Percentiles rank a stretch among this genome's conserved stretches.
Conservation (phyloP, 2,797 vertebrate species). For the Sternarchorhynchus goeldii region DNA sequence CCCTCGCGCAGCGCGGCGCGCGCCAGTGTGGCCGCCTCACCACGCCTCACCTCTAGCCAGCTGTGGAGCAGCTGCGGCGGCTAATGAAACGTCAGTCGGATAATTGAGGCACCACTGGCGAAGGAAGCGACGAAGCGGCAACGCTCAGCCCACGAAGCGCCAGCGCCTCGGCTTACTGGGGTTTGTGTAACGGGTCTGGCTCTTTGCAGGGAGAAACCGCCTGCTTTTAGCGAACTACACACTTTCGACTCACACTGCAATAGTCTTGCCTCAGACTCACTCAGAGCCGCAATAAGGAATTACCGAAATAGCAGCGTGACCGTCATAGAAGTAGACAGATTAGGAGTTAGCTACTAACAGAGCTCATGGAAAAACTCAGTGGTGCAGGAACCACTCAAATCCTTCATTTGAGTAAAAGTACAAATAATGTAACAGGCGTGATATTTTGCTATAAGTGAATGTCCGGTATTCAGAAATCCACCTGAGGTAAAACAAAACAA, state of each 20-base stretch:
- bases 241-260: slow-evolving; percentile 40
- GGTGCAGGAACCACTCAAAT: not conserved
- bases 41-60: slow-evolving; percentile 73
- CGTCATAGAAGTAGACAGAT: too few relatives aligned
- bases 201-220: slow-evolving; percentile 36
- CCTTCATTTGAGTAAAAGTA: too few relatives aligned
- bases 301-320: too few relatives aligned
- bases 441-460: too few relatives aligned
- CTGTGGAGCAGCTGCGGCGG: slow-evolving; percentile 78
- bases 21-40: slow-evolving; percentile 18
- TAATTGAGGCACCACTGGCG: slow-evolving; percentile 73
- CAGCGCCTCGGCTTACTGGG: slow-evolving; percentile 19
- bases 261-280: slow-evolving; percentile 1
- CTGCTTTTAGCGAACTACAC: slow-evolving; percentile 35
- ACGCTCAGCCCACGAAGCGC: slow-evolving; percentile 48
- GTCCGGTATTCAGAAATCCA: too few relatives aligned
- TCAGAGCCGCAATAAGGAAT: too few relatives aligned
- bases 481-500: too few relatives aligned
- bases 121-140: slow-evolving; percentile 70
- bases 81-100: slow-evolving; percentile 83
- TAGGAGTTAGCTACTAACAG: not conserved
- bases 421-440: too few relatives aligned
- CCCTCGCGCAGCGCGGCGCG: not conserved
- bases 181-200: slow-evolving; percentile 19
- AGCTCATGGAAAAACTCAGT: too few relatives aligned